These are phyloP conservation scores for Diaprepes abbreviatus DNA, from an alignment of 2,888 invertebrate species.

Conservation along the genomic window DNA sequence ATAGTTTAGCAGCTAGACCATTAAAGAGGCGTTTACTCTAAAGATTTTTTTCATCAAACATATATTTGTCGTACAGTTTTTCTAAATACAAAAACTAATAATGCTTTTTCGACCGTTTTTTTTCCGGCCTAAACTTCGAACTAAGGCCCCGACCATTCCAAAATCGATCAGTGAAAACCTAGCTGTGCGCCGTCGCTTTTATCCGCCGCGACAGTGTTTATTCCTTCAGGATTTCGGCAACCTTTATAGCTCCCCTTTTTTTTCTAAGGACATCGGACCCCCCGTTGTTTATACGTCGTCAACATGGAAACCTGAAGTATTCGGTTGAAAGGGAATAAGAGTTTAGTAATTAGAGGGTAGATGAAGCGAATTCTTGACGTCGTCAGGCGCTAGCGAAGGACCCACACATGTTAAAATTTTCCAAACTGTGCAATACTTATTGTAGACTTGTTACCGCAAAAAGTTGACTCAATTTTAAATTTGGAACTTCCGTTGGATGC, in stretches of 20 bases:
- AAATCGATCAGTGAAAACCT: conserved; percentile 49
- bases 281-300: conserved; percentile 33
- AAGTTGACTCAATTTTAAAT: no score
- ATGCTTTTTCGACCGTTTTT: not conserved
- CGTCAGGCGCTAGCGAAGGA: no score
- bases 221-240: conserved; percentile 48
- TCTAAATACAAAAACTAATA: no score
- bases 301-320: conserved; percentile 35
- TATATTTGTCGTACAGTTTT: no score
- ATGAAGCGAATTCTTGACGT: not conserved
- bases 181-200: conserved; percentile 47
- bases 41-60: no score
- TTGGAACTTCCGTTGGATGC: no score
- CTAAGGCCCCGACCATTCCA: conserved; percentile 38
- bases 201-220: conserved; percentile 45
- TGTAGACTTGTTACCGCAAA: no score
- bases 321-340: not conserved
- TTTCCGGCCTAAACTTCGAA: conserved; percentile 40
- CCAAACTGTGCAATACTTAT: no score
- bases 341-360: not conserved
- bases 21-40: no score
- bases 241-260: conserved; percentile 39
- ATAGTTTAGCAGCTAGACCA: no score
- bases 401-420: no score
- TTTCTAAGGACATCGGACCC: conserved; percentile 29